Conservation (phyloP, 2,888 invertebrate species). For the Dolomedes plantarius region DNA sequence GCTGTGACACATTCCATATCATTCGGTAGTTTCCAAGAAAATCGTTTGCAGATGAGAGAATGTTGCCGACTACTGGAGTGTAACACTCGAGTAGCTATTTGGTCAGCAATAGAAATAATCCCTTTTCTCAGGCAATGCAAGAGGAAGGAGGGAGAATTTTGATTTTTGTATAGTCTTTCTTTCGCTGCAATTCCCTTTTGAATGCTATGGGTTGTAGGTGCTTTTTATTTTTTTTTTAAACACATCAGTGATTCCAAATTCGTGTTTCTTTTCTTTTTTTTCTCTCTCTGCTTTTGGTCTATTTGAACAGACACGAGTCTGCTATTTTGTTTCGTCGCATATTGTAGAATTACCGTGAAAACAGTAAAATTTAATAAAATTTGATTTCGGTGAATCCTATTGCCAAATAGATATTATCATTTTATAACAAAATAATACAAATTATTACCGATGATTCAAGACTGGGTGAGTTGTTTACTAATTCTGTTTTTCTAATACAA, state of each 20-base stretch:
- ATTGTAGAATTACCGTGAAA: too few species aligned
- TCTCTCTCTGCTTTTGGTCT: neutral
- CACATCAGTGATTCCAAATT: neutral
- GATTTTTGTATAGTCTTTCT: neutral
- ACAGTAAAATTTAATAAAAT: too few species aligned
- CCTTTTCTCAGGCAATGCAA: neutral
- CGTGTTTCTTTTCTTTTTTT: neutral
- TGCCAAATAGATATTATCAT: too few species aligned
- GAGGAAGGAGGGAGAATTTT: neutral
- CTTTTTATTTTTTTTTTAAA: neutral
- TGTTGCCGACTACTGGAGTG: constrained; percentile 66
- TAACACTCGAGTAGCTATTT: constrained; percentile 27
- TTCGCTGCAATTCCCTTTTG: neutral
- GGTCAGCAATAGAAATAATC: too few species aligned
- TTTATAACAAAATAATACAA: too few species aligned
- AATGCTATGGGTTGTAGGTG: too few species aligned
- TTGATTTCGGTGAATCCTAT: too few species aligned
- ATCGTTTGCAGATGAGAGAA: constrained; percentile 41
- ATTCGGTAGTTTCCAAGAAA: constrained; percentile 42
- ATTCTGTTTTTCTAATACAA: too few species aligned
- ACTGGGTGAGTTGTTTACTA: too few species aligned
- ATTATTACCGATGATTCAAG: too few species aligned
- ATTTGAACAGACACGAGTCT: neutral
- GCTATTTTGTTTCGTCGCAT: too few species aligned
- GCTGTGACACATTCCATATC: constrained; percentile 65